Evolutionary conservation across 2,113 vertebrate genomes (phyloP).

Genomic region (Burhinus bistriatus): DNA sequence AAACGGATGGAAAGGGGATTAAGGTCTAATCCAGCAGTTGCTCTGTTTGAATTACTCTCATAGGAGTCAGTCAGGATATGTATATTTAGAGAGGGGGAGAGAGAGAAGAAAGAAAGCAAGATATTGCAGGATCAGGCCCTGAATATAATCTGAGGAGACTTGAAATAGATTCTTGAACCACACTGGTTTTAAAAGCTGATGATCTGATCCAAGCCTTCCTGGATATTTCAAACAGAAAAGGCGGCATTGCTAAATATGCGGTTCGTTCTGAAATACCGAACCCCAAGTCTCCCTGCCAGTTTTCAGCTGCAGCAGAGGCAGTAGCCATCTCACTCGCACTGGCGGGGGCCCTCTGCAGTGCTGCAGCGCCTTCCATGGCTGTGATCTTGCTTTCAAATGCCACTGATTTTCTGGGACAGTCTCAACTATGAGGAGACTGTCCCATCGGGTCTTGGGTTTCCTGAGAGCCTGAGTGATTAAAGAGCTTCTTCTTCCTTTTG

Average conservation of each 20-base stretch:
- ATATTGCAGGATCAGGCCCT: not conserved
- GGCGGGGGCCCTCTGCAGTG: not conserved
- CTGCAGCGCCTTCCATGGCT: not conserved
- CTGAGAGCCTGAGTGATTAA: conserved; percentile 72
- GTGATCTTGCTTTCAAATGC: conserved; percentile 65
- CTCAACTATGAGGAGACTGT: conserved; percentile 61
- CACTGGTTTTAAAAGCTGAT: not conserved
- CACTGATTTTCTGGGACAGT: conserved; percentile 69
- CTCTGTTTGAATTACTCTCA: conserved; percentile 33
- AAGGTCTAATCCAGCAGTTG: conserved; percentile 47
- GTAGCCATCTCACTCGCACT: not conserved
- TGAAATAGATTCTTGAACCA: not conserved
- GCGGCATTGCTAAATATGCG: not conserved
- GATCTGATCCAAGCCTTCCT: not conserved
- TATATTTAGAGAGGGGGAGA: not conserved
- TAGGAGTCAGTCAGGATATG: not conserved
- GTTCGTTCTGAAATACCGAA: not conserved
- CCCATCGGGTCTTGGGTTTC: conserved; percentile 65
- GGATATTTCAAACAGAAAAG: not conserved
- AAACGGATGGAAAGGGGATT: conserved; percentile 53
- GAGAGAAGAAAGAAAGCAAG: not conserved
- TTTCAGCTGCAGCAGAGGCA: not conserved
- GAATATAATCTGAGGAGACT: not conserved
- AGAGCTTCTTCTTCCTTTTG: conserved; percentile 66
- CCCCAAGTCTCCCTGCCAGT: not conserved